Conservation (phyloP, 2,113 vertebrate species). For the Trachemys scripta region DNA sequence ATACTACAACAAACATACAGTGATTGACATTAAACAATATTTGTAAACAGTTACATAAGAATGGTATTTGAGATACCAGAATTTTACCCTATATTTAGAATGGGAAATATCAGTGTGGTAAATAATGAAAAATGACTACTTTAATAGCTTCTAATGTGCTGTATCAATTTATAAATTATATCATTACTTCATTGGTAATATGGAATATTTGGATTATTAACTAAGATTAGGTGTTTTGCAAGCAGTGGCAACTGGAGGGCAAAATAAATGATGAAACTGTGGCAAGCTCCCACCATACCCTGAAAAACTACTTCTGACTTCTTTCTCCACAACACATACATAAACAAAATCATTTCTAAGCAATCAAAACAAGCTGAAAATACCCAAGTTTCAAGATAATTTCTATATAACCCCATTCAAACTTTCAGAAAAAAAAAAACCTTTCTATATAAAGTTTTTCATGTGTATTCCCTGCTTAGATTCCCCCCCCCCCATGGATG, state of each 20-base stretch:
- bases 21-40: neutral
- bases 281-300: neutral
- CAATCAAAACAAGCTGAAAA: neutral
- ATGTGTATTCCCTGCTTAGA: neutral
- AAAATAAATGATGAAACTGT: neutral
- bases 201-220: neutral
- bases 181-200: neutral
- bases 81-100: neutral
- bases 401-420: neutral
- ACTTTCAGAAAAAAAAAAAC: neutral
- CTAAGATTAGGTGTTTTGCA: neutral
- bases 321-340: neutral
- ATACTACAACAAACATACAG: neutral
- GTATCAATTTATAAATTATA: neutral
- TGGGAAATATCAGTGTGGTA: neutral
- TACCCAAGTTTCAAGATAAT: neutral
- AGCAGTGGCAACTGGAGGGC: neutral
- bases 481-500: neutral
- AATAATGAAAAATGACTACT: neutral
- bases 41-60: neutral
- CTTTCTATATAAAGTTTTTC: neutral
- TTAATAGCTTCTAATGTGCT: neutral
- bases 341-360: neutral
- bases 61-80: neutral
- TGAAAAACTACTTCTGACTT: neutral